Percentiles rank a stretch among this genome's conserved stretches.
Conservation (phyloP, 1,140 invertebrate genomes). For the Teleogryllus occipitalis region DNA sequence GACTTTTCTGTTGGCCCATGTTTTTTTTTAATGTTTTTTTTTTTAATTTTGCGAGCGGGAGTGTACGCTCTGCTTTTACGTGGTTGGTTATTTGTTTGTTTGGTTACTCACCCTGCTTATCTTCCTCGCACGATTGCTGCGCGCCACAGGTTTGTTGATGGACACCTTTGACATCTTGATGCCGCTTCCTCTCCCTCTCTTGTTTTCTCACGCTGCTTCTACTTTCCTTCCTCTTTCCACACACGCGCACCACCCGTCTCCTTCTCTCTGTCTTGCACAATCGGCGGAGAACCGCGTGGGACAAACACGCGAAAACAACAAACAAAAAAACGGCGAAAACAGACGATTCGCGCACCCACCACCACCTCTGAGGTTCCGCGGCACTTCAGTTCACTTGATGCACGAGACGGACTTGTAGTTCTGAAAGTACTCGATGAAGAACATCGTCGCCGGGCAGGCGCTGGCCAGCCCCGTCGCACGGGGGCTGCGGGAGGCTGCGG, state of each 20-base stretch:
- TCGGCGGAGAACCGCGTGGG: neutral
- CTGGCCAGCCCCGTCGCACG: too few species aligned
- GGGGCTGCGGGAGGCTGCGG: too few species aligned
- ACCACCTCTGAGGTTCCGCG: too few species aligned
- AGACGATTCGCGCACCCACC: too few species aligned
- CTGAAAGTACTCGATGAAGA: too few species aligned
- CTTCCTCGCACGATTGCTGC: conserved; percentile 34
- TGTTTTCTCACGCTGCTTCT: neutral
- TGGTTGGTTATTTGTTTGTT: neutral
- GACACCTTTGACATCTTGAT: conserved; percentile 38
- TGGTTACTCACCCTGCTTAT: conserved; percentile 40
- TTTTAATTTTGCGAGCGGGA: neutral
- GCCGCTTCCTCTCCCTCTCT: neutral
- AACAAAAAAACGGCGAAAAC: too few species aligned
- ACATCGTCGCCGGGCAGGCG: too few species aligned
- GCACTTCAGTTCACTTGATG: too few species aligned
- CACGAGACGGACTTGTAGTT: too few species aligned
- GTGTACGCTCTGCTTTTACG: neutral
- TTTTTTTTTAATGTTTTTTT: too few species aligned
- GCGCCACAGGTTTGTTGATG: conserved; percentile 40
- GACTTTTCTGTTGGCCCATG: too few species aligned
- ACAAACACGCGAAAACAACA: too few species aligned
- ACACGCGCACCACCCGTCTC: neutral
- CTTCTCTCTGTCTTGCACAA: neutral
- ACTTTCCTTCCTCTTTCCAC: neutral